phyloP scores from a whole-genome alignment of 2,113 vertebrate genomes.

The Ellobius talpinus region DNA sequence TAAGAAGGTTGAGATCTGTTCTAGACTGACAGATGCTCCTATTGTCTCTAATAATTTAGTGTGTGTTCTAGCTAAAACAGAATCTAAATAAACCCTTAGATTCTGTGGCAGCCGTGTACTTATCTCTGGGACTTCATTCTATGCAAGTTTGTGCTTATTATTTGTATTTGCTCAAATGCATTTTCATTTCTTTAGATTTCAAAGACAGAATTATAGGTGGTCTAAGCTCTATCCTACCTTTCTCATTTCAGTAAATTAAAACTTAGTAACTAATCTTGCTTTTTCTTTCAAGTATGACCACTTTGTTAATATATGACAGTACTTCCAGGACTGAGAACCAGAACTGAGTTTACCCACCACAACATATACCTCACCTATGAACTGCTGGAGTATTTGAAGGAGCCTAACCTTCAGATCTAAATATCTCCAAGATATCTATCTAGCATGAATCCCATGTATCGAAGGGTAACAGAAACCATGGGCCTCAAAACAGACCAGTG shows the following conservation, averaged over 20 bases:
- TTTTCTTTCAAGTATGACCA: background rate
- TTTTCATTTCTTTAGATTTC: background rate
- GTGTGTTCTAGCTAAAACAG: background rate
- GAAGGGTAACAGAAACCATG: too few relatives aligned
- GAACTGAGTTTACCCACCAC: too few relatives aligned
- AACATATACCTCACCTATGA: too few relatives aligned
- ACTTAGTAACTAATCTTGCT: background rate
- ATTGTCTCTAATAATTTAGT: background rate
- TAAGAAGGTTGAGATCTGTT: background rate
- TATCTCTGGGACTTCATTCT: background rate
- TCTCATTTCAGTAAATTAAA: background rate
- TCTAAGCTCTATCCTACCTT: background rate
- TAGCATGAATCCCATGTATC: too few relatives aligned
- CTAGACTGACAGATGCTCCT: background rate
- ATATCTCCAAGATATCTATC: too few relatives aligned
- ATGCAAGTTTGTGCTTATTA: background rate
- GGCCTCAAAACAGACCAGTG: too few relatives aligned
- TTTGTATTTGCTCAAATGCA: background rate
- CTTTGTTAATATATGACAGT: background rate
- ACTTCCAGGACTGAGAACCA: background rate
- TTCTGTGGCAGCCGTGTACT: background rate
- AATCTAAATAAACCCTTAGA: too few relatives aligned
- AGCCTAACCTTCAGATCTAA: too few relatives aligned
- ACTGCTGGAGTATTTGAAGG: too few relatives aligned
- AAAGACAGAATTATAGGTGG: background rate